A percentile compares a stretch with the other conserved stretches of the same genome.
These are phyloP conservation scores for Cantharis rufa DNA, from an alignment of 2,888 invertebrate species.

Conservation along the genomic window DNA sequence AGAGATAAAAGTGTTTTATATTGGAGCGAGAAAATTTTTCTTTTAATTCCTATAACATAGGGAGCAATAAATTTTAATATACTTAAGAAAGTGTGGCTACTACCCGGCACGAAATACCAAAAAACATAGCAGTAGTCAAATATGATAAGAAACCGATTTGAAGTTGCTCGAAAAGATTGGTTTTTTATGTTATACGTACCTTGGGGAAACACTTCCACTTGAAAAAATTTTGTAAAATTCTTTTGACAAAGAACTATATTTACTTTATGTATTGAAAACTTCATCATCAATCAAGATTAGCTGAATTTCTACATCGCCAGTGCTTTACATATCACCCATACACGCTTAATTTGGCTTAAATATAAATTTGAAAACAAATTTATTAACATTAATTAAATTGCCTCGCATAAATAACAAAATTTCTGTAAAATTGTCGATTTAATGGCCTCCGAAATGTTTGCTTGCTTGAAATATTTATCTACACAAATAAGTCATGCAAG, in stretches of 20 bases:
- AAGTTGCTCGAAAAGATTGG: not conserved
- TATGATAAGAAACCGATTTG: not conserved
- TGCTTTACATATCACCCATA: not conserved
- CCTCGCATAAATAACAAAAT: not conserved
- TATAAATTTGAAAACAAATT: not conserved
- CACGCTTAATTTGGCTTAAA: not conserved
- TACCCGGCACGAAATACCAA: not conserved
- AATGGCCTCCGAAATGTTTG: not conserved
- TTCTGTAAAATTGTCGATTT: not conserved
- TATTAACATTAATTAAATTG: not conserved
- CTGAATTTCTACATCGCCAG: not conserved
- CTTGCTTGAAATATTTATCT: not conserved
- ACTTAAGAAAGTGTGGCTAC: not conserved
- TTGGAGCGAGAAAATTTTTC: not conserved
- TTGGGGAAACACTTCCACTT: not conserved
- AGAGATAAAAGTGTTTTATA: not conserved
- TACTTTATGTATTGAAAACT: not conserved
- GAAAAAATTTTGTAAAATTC: not conserved
- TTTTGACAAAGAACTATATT: not conserved
- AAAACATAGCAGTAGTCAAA: not conserved
- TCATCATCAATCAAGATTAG: not conserved
- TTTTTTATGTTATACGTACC: conserved; percentile 1
- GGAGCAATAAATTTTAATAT: not conserved
- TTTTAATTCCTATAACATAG: not conserved
- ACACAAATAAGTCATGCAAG: not conserved